These are phyloP conservation scores for Apostichopus parvimensis DNA, from an alignment of 35 echinoderm and acorn worm genomes.

Conservation along the genomic window DNA sequence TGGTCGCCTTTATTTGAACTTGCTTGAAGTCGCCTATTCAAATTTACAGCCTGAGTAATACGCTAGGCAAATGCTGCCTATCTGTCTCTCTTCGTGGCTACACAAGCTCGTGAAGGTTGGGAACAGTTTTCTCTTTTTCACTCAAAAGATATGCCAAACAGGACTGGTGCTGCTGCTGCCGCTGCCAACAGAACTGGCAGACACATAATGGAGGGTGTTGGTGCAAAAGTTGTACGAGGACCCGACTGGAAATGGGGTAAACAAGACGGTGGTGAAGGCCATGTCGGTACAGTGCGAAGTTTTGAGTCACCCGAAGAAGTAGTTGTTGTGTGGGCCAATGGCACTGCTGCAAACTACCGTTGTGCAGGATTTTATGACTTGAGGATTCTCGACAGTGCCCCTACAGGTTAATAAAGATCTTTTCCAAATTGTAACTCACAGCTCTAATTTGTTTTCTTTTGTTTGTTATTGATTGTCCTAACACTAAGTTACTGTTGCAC, in stretches of 20 bases:
- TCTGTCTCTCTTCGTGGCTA: background rate
- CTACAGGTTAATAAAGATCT: slow-evolving; percentile 66
- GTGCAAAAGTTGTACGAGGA: slow-evolving; percentile 90
- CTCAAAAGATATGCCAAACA: slow-evolving; percentile 33
- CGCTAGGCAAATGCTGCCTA: background rate
- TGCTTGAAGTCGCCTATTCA: slow-evolving; percentile 36
- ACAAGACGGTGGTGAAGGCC: slow-evolving; percentile 99
- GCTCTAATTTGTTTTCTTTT: too few species aligned
- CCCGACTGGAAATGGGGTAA: slow-evolving; percentile 99
- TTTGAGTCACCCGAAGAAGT: slow-evolving; percentile 99
- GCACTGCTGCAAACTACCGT: slow-evolving; percentile 97
- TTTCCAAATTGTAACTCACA: too few species aligned
- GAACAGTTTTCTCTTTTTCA: background rate
- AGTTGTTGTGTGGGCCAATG: slow-evolving; percentile 99
- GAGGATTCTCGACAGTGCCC: slow-evolving; percentile 88
- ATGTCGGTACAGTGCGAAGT: slow-evolving; percentile 94
- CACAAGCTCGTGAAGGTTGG: background rate
- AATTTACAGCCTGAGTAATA: background rate
- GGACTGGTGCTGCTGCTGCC: slow-evolving; percentile 4
- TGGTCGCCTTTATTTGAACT: slow-evolving; percentile 38
- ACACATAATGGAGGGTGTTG: slow-evolving; percentile 98
- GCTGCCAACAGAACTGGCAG: slow-evolving; percentile 51
- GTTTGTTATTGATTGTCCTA: too few species aligned
- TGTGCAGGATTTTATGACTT: slow-evolving; percentile 98
- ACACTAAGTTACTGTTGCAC: background rate